These are phyloP conservation scores for Motacilla alba DNA, from an alignment of 2,113 vertebrate genomes.

Conservation along the genomic window DNA sequence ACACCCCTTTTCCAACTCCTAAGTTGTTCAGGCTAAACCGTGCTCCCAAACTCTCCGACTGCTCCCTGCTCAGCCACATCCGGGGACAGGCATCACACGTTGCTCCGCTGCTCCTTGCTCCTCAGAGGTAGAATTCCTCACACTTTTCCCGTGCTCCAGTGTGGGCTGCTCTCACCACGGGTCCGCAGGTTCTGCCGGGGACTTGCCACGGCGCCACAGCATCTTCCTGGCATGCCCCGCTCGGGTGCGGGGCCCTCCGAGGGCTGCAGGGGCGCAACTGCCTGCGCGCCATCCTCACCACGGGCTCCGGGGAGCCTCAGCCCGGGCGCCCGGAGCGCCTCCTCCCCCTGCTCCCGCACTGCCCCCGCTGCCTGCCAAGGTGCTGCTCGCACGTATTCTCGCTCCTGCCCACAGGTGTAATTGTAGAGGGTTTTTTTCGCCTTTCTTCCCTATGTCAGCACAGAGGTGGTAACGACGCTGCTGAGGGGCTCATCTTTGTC, in stretches of 20 bases:
- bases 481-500: neutral
- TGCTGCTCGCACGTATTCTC: neutral
- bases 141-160: neutral
- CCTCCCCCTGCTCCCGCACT: neutral
- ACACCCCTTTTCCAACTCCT: neutral
- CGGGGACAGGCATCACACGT: rapidly evolving
- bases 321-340: rapidly evolving
- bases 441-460: neutral
- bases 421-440: neutral
- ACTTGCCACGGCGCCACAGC: too few species aligned
- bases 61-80: too few species aligned
- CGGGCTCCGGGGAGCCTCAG: neutral
- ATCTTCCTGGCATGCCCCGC: too few species aligned
- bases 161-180: neutral
- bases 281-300: neutral
- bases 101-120: neutral
- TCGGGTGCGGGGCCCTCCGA: neutral
- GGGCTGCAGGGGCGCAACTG: too few species aligned
- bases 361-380: too few species aligned
- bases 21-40: neutral
- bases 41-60: neutral
- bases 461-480: neutral
- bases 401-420: neutral
- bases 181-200: neutral
- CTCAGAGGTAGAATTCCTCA: neutral